Percentiles rank a stretch among this genome's conserved stretches.
These are phyloP conservation scores for Halcyon senegalensis DNA, from an alignment of 2,113 vertebrate species.

Conservation along the genomic window DNA sequence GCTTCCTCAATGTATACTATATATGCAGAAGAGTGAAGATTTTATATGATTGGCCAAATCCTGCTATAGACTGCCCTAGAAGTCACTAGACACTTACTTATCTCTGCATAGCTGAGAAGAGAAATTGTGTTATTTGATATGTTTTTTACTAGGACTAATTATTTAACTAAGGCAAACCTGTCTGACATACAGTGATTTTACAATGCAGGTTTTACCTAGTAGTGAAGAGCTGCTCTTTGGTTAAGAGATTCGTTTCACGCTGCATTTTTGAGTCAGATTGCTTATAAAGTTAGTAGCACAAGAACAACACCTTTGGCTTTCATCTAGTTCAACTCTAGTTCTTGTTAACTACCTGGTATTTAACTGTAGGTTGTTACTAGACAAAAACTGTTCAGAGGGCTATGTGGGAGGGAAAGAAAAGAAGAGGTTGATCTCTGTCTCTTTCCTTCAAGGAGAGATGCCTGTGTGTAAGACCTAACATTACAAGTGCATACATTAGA, in stretches of 20 bases:
- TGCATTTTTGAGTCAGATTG: neutral
- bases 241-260: neutral
- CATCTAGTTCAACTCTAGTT: neutral
- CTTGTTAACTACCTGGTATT: neutral
- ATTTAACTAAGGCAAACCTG: neutral
- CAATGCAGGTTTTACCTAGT: neutral
- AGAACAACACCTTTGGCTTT: neutral
- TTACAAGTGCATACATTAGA: neutral
- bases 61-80: neutral
- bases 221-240: neutral
- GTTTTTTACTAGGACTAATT: neutral
- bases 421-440: neutral
- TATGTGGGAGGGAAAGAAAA: neutral
- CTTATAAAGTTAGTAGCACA: neutral
- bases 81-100: neutral
- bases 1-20: neutral
- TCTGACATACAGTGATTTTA: neutral
- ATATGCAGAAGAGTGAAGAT: neutral
- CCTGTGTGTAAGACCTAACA: neutral
- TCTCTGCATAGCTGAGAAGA: neutral
- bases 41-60: neutral
- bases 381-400: neutral
- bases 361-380: neutral
- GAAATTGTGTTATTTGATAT: neutral
- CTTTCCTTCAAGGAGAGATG: neutral